These are phyloP conservation scores for Reticulitermes lucifugus DNA, from an alignment of 2,888 invertebrate genomes.

Conservation along the genomic window DNA sequence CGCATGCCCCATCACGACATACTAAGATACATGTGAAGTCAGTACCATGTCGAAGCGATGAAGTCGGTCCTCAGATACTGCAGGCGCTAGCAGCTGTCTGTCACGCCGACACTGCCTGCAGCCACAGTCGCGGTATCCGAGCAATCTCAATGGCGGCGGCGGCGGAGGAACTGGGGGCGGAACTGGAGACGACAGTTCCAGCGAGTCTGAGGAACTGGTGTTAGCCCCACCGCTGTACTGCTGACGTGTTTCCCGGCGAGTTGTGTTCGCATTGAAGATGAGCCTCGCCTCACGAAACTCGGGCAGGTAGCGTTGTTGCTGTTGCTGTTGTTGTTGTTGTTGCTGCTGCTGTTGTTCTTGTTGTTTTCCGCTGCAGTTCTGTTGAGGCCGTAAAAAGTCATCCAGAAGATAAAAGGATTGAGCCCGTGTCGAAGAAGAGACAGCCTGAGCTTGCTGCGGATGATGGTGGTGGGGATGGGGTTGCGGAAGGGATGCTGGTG, in stretches of 20 bases:
- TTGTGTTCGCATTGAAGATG: slow-evolving; percentile 3
- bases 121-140: slow-evolving; percentile 54
- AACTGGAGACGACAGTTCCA: slow-evolving; percentile 61
- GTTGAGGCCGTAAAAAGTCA: slow-evolving; percentile 63
- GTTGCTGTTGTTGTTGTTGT: slow-evolving; percentile 6
- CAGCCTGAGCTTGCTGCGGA: slow-evolving; percentile 57
- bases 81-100: slow-evolving; percentile 48
- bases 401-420: slow-evolving; percentile 66
- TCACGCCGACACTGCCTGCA: slow-evolving; percentile 54
- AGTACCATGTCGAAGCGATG: slow-evolving; percentile 48
- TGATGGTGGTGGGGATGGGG: slow-evolving; percentile 52
- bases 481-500: slow-evolving; percentile 53
- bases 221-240: slow-evolving; percentile 49
- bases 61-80: slow-evolving; percentile 48
- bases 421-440: slow-evolving; percentile 62
- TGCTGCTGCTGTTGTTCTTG: slow-evolving; percentile 18
- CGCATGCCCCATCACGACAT: neutral
- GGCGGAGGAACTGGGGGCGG: slow-evolving; percentile 66
- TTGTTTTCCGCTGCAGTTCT: neutral
- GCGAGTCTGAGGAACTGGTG: slow-evolving; percentile 60
- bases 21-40: too few relatives aligned
- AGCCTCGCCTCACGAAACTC: slow-evolving; percentile 36
- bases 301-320: slow-evolving; percentile 43
- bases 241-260: slow-evolving; percentile 29
- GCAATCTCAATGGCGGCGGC: slow-evolving; percentile 58